Evolutionary conservation across 2,888 invertebrate genomes (phyloP).

Genomic region (Meghimatium bilineatum): DNA sequence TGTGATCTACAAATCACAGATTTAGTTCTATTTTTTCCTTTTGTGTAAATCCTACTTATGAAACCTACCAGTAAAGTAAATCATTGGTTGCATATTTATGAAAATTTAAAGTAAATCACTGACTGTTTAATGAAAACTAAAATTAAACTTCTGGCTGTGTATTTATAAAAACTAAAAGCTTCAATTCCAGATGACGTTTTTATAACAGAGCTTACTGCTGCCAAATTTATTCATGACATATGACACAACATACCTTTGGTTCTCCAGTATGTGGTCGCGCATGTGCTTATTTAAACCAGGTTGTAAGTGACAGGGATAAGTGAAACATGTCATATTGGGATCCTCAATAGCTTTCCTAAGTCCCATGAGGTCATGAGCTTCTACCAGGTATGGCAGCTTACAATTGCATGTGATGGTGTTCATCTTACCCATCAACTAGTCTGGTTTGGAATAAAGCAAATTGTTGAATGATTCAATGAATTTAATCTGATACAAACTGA

Average conservation of each 20-base stretch:
- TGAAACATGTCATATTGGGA: conserved; percentile 13
- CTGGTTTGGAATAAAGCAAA: background rate
- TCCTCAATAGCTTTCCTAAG: conserved; percentile 41
- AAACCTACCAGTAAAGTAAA: too few species aligned
- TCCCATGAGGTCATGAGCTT: conserved; percentile 38
- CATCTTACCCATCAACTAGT: background rate
- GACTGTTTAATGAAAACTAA: too few species aligned
- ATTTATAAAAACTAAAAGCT: too few species aligned
- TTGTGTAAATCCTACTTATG: too few species aligned
- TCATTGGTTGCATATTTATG: too few species aligned
- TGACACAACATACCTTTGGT: conserved; percentile 19
- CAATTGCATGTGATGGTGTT: conserved; percentile 11
- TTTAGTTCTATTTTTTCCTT: too few species aligned
- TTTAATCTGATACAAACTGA: background rate
- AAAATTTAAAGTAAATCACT: too few species aligned
- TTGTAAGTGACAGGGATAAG: conserved; percentile 34
- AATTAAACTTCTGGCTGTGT: too few species aligned
- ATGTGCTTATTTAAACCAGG: conserved; percentile 22
- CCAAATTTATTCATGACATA: too few species aligned
- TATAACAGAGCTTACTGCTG: too few species aligned
- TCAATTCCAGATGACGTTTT: too few species aligned
- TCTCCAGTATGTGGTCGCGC: conserved; percentile 31
- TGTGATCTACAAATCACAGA: too few species aligned
- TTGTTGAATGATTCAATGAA: background rate
- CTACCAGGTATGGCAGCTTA: conserved; percentile 27